These are phyloP conservation scores for Agrypnus murinus DNA, from an alignment of 2,888 invertebrate genomes.

Conservation along the genomic window DNA sequence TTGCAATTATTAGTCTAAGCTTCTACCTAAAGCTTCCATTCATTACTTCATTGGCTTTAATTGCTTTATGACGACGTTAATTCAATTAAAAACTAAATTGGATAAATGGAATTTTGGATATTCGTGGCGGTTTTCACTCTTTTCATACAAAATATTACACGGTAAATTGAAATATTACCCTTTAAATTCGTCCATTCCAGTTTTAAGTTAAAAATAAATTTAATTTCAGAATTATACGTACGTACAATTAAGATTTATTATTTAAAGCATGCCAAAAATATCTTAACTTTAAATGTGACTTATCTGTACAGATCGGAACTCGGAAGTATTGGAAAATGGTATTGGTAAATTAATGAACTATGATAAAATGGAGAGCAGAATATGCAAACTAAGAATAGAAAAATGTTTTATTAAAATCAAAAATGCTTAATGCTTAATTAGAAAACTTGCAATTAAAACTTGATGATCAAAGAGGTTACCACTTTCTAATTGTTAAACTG, in stretches of 20 bases:
- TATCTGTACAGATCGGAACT: no score
- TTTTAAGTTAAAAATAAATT: neutral
- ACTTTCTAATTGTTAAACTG: no score
- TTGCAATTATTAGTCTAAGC: neutral
- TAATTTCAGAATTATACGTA: neutral
- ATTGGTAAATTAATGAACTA: no score
- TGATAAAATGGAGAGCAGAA: no score
- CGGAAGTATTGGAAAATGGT: no score
- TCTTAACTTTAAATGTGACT: neutral
- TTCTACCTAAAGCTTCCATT: constrained; percentile 5
- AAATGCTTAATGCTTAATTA: neutral
- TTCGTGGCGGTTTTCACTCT: neutral
- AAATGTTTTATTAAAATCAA: no score
- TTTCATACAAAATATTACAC: neutral
- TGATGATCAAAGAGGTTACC: no score
- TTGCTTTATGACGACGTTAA: constrained; percentile 1
- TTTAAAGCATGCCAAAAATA: constrained; percentile 1
- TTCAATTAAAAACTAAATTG: constrained; percentile 8
- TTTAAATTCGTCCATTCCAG: neutral
- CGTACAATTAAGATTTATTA: neutral
- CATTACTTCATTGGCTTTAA: constrained; percentile 6
- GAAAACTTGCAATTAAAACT: neutral
- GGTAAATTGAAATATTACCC: neutral
- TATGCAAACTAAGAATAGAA: no score
- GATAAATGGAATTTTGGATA: neutral